Evolutionary conservation across 2,888 invertebrate species (phyloP).

Genomic region (Drosophila nigritarsus): DNA sequence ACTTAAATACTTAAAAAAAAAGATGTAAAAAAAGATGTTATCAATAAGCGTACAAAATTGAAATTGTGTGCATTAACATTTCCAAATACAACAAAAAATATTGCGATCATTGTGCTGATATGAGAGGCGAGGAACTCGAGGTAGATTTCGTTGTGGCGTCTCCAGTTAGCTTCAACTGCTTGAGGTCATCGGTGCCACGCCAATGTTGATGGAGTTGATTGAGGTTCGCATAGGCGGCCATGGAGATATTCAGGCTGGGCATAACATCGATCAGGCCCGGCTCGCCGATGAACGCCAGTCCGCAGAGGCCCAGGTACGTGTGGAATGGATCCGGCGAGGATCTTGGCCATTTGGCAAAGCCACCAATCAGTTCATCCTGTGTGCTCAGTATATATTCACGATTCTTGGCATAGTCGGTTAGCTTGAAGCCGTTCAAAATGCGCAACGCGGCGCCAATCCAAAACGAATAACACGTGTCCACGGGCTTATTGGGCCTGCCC

Average conservation of each 20-base stretch:
- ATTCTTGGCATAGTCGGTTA: conserved; percentile 90
- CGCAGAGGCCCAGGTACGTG: conserved; percentile 95
- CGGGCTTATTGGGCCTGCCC: conserved; percentile 97
- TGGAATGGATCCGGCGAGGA: conserved; percentile 96
- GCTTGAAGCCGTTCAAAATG: conserved; percentile 90
- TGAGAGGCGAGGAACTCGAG: conserved; percentile 73
- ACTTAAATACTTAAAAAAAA: conserved; percentile 21
- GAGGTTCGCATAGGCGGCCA: conserved; percentile 90
- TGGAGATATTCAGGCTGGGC: conserved; percentile 94
- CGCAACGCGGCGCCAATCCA: conserved; percentile 98
- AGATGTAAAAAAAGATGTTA: conserved; percentile 44
- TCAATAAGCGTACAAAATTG: no score
- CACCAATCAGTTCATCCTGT: conserved; percentile 93
- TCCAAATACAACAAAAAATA: conserved; percentile 14
- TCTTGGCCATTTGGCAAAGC: conserved; percentile 96
- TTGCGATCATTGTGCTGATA: conserved; percentile 74
- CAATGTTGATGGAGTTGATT: conserved; percentile 89
- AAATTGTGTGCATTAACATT: conserved; percentile 26
- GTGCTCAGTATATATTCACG: conserved; percentile 92
- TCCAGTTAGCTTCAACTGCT: conserved; percentile 42
- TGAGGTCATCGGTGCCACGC: conserved; percentile 72
- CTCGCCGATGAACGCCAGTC: conserved; percentile 93
- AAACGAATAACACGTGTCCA: conserved; percentile 99
- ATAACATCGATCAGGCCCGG: conserved; percentile 90
- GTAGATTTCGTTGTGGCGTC: conserved; percentile 47